These are phyloP conservation scores for Deroplatys truncata DNA, from an alignment of 2,888 invertebrate genomes.

Conservation along the genomic window DNA sequence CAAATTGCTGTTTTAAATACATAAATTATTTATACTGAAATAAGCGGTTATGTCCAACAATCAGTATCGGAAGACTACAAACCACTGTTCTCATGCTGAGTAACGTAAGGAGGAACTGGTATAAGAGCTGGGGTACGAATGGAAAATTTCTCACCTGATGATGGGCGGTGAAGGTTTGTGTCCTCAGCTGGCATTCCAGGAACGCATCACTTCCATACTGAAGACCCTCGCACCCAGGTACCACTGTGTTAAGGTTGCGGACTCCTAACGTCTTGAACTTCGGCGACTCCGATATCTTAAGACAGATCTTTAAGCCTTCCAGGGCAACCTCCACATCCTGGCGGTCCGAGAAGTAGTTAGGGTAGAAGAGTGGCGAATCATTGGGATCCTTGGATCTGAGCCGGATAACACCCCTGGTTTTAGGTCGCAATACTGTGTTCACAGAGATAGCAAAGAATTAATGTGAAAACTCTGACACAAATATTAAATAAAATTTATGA, in stretches of 20 bases:
- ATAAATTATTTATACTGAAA: too few species aligned
- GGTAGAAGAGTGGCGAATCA: slow-evolving; percentile 79
- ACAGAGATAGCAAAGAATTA: neutral
- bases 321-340: slow-evolving; percentile 38
- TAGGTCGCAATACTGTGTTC: slow-evolving; percentile 60
- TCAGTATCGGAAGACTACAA: too few species aligned
- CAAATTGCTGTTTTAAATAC: too few species aligned
- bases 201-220: slow-evolving; percentile 73
- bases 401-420: slow-evolving; percentile 80
- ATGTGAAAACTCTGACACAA: too few species aligned
- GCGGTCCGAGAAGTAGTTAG: slow-evolving; percentile 79
- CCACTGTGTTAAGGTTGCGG: slow-evolving; percentile 68
- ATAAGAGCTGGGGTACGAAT: too few species aligned
- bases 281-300: slow-evolving; percentile 63
- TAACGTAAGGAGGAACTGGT: too few species aligned
- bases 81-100: too few species aligned
- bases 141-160: slow-evolving; percentile 57
- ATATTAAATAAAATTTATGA: too few species aligned
- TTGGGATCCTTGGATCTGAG: slow-evolving; percentile 76
- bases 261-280: slow-evolving; percentile 80
- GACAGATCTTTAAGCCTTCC: slow-evolving; percentile 35
- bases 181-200: slow-evolving; percentile 80
- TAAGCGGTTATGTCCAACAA: too few species aligned
- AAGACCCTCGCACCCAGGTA: slow-evolving; percentile 76
- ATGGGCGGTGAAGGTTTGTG: slow-evolving; percentile 76